A percentile compares a stretch with the other conserved stretches of the same genome.
Conservation (phyloP, 2,888 invertebrate species). For the Acrobasis suavella region DNA sequence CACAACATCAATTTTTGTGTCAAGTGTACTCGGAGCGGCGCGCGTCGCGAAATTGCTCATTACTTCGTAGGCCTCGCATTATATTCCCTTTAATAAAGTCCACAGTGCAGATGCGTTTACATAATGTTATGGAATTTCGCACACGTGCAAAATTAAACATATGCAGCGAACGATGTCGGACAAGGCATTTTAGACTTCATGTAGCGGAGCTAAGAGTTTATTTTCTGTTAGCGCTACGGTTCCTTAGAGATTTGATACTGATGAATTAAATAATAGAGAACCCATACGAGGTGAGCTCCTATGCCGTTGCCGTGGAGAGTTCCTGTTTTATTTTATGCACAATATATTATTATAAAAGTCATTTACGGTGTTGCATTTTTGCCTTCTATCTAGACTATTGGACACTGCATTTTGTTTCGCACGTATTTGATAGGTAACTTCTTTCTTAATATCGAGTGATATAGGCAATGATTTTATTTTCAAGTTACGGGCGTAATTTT, state of each 20-base stretch:
- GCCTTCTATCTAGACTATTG: too few species aligned
- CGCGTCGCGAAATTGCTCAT: constrained; percentile 20
- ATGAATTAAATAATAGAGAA: not conserved
- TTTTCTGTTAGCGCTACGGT: not conserved
- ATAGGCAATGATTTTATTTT: too few species aligned
- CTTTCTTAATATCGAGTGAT: too few species aligned
- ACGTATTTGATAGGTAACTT: too few species aligned
- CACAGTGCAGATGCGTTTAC: constrained; percentile 21
- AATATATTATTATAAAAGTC: too few species aligned
- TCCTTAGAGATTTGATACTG: not conserved
- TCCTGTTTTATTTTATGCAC: too few species aligned
- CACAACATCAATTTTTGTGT: constrained; percentile 6
- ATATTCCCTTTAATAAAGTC: constrained; percentile 22
- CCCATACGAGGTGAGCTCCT: not conserved
- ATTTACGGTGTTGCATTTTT: too few species aligned
- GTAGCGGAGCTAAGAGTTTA: not conserved
- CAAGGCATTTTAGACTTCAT: not conserved
- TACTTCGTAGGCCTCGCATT: constrained; percentile 17
- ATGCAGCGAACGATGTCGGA: not conserved
- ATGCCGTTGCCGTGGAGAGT: not conserved
- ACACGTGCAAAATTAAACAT: constrained; percentile 21
- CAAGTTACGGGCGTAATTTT: too few species aligned
- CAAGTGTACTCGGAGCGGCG: not conserved
- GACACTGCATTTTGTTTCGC: too few species aligned
- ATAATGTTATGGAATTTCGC: constrained; percentile 24